Base-by-base conservation (phyloP, 1,140 invertebrate genomes). In the Wasmannia auropunctata region DNA sequence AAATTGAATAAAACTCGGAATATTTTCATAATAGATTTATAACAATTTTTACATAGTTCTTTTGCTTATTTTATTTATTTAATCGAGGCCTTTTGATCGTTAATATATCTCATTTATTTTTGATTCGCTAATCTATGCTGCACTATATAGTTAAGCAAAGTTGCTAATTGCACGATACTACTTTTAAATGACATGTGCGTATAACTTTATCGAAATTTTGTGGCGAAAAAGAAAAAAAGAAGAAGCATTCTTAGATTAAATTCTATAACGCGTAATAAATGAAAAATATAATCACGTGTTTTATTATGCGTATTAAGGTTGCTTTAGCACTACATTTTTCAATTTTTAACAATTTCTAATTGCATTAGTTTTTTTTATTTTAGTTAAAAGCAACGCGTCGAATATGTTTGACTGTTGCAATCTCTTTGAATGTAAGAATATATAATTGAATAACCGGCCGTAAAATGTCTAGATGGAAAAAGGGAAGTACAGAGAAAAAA, bases 141-240 rank as follows among this genome's bases (percentile, higher is more conserved):
- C 22, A 28, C 40, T 84, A 85, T 91, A 91, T 91, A 91, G 88
- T 90, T 85, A 85, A 88, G 88, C 90, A 90, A 91, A 91, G 89
- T 86, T 70, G 49, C 25, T 75, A 87, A 31, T 72, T 63, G 7
- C 60, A 80, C 56, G 37, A 75, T 89, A 74, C 49, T 56, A 87
- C 34, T 49, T 86, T n/a, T 70, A 60, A 75, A 77, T 75, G 19
- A 67, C 19, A 58, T 90, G 70, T 87, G 76, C 81, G 63, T 85
- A n/a, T n/a, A n/a, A n/a, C n/a, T n/a, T n/a, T n/a, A 74, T 49
- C 8, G 10, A n/a, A n/a, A 67, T 19, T 81, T 86, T 85, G 10
- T 34, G 54, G 25, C n/a, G 54, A 63, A 37, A 56, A 51, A 63
- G 11, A 51, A 11, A 34, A 22, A 43, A 60, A 60, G 3, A 28